Percentiles rank a stretch among this genome's conserved stretches.
Conservation (phyloP, 2,888 invertebrate species). For the Ormyrus pomaceus region DNA sequence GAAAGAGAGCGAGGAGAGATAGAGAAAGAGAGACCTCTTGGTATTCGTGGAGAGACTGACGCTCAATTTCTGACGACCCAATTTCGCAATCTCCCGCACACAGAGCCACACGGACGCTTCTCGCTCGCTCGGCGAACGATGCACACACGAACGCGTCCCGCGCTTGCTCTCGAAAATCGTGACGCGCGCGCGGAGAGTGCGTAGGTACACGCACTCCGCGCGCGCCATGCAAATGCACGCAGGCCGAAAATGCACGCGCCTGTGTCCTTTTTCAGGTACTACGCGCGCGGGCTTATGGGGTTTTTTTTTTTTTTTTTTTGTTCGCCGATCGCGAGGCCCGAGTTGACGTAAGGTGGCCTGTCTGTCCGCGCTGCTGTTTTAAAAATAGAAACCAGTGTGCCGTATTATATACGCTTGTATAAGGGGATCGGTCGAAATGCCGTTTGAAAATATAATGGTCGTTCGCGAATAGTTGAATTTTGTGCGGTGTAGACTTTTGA, state of each 20-base stretch:
- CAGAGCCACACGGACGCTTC: not conserved
- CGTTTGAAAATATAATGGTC: too few species aligned
- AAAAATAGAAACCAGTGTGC: not conserved
- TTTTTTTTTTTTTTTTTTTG: too few species aligned
- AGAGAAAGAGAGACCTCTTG: constrained; percentile 50
- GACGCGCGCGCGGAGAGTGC: not conserved
- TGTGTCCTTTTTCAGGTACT: constrained; percentile 11
- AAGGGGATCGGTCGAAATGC: too few species aligned
- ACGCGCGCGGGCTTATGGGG: too few species aligned
- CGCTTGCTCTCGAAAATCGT: not conserved
- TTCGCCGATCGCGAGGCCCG: too few species aligned
- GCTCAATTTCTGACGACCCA: constrained; percentile 73
- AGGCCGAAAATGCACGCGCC: not conserved
- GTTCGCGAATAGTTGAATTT: too few species aligned
- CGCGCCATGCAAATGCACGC: not conserved
- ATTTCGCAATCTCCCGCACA: constrained; percentile 68
- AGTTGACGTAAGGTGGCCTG: too few species aligned
- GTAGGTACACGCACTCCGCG: constrained; percentile 6
- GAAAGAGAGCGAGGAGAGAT: constrained; percentile 5
- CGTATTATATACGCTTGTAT: not conserved
- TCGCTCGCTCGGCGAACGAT: constrained; percentile 48
- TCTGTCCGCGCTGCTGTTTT: too few species aligned
- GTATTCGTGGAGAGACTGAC: constrained; percentile 61
- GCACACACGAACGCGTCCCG: not conserved
- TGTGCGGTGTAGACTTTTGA: too few species aligned